A percentile compares a stretch with the other conserved stretches of the same genome.
phyloP scores from a whole-genome alignment of 2,888 invertebrate species.

The Apocheima hispidaria region DNA sequence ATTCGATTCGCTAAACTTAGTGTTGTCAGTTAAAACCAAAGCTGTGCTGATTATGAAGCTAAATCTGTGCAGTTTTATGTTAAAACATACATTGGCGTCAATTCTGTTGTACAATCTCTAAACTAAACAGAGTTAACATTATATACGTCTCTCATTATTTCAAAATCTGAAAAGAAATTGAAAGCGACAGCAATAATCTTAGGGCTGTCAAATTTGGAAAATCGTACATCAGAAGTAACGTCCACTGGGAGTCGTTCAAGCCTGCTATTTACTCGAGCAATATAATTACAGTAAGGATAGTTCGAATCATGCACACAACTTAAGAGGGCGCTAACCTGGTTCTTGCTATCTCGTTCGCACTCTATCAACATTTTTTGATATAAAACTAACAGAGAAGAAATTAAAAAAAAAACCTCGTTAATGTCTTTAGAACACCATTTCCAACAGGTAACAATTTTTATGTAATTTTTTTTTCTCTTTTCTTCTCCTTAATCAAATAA shows the following conservation, averaged over 20 bases:
- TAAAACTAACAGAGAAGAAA: no score
- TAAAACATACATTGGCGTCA: slow-evolving; percentile 50
- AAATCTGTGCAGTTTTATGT: slow-evolving; percentile 77
- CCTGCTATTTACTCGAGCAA: slow-evolving; percentile 26
- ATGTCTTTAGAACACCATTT: no score
- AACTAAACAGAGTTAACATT: background rate
- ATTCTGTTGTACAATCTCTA: background rate
- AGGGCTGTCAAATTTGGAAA: background rate
- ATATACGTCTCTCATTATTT: background rate
- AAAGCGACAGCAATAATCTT: background rate
- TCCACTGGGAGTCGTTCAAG: slow-evolving; percentile 54
- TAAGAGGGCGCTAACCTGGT: no score
- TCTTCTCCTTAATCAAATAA: no score
- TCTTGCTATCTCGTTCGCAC: background rate
- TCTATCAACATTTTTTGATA: no score
- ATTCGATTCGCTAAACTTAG: slow-evolving; percentile 44
- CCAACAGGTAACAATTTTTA: no score
- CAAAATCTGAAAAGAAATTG: background rate
- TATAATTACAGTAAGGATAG: slow-evolving; percentile 1
- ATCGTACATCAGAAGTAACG: background rate
- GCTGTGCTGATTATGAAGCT: slow-evolving; percentile 73
- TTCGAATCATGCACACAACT: background rate
- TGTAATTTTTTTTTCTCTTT: no score
- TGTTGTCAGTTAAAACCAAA: slow-evolving; percentile 57
- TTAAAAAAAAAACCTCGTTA: no score